Percentiles rank a stretch among this genome's conserved stretches.
These are phyloP conservation scores for Oscheius myriophilus DNA, from an alignment of 2,888 invertebrate genomes.

Conservation along the genomic window DNA sequence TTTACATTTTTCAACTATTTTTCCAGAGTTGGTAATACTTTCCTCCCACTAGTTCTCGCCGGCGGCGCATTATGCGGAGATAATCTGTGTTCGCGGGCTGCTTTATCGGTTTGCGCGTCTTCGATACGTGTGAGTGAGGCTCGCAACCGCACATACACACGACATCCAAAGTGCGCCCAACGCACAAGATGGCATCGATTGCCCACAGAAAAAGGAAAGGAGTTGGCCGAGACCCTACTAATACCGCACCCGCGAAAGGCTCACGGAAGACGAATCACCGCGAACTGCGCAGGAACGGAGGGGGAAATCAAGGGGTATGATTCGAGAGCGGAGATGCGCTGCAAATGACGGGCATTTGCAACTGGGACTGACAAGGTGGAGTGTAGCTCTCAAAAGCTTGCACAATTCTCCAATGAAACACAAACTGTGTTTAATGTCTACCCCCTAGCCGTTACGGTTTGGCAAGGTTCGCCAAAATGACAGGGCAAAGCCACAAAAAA, in stretches of 20 bases:
- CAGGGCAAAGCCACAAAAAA: background rate
- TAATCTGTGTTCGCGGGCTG: constrained; percentile 10
- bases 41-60: too few species aligned
- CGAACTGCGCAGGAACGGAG: too few species aligned
- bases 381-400: background rate
- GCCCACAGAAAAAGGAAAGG: background rate
- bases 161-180: constrained; percentile 25
- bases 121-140: constrained; percentile 25
- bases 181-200: constrained; percentile 14
- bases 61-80: constrained; percentile 1
- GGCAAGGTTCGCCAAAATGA: background rate
- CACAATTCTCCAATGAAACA: background rate
- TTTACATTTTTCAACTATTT: too few species aligned
- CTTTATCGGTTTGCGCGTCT: constrained; percentile 27
- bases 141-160: background rate
- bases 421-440: too few species aligned
- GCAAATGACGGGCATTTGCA: background rate
- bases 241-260: background rate
- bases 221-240: background rate
- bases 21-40: too few species aligned
- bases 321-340: background rate
- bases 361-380: background rate
- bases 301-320: background rate
- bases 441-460: background rate
- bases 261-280: background rate